Evolutionary conservation across 2,888 invertebrate genomes (phyloP), one percentile per base, ranked within the genome.

Genomic region (Caenorhabditis macrosperma): DNA sequence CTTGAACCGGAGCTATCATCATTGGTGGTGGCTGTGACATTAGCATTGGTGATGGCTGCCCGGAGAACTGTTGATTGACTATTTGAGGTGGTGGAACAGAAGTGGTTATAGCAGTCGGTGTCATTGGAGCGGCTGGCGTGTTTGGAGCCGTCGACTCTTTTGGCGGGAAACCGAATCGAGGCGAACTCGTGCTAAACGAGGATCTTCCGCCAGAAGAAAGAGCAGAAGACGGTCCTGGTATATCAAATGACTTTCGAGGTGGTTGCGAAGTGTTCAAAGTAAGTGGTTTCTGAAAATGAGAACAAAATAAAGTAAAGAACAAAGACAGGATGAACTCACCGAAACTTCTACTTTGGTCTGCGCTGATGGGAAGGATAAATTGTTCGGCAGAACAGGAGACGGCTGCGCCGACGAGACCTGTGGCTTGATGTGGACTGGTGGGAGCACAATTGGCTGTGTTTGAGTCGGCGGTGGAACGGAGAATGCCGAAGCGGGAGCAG

Each of bases 211-310:
- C 71, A 9, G 69, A 71, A 38, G 69, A 61, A 0, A 38, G 15
- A 1, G 50, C 20, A n/a, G 68, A 35, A 6, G 48, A 10, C 2
- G 54, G 38, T 15, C 26, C 60, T n/a, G 26, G 9, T 10, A 28
- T 17, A 22, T 41, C 38, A 12, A 33, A 33, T 17, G 41, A 66
- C 20, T 66, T 55, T 3, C 33, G 67, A 15, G 60, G 61, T 10
- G 60, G 61, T 10, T 59, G 33, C 7, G 54, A 54, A 2, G 61
- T 55, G 55, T 72, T 72, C 35, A 72, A 28, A 0, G 71, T 63
- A 3, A 72, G 63, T 0, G 71, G 71, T 55, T 72, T 54, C 55
- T 69, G 60, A 28, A 68, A 68, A n/a, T n/a, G n/a, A n/a, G n/a
- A n/a, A n/a, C n/a, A n/a, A n/a, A n/a, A n/a, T n/a, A n/a, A n/a